Conservation (phyloP, 2,888 invertebrate genomes). For the Conomelus anceps region DNA sequence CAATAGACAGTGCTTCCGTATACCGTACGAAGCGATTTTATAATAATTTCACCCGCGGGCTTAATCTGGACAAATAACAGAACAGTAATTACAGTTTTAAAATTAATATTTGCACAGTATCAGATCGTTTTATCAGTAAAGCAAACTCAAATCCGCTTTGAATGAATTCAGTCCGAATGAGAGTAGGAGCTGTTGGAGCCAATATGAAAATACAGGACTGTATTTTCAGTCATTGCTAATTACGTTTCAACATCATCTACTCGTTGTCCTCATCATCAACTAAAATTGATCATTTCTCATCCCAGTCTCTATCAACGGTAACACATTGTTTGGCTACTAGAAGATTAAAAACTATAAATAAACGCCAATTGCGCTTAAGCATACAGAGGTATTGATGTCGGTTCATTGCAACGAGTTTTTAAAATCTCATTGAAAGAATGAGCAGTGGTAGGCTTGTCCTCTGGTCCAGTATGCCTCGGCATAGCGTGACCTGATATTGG, state of each 20-base stretch:
- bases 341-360: too few species aligned
- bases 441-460: too few species aligned
- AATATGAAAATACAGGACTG: too few species aligned
- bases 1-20: not conserved
- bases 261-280: not conserved
- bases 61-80: not conserved
- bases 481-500: too few species aligned
- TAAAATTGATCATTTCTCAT: not conserved
- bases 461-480: too few species aligned
- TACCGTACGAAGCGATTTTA: not conserved
- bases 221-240: too few species aligned
- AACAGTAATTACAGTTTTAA: not conserved
- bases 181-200: not conserved
- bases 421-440: too few species aligned
- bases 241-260: not conserved
- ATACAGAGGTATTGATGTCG: too few species aligned
- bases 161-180: not conserved
- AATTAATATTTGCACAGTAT: not conserved
- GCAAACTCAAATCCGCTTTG: not conserved
- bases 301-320: too few species aligned
- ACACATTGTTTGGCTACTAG: too few species aligned
- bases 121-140: not conserved
- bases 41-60: not conserved
- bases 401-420: too few species aligned
- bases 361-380: too few species aligned